Base-by-base conservation (phyloP, 2,113 vertebrate genomes). In the Passer domesticus region DNA sequence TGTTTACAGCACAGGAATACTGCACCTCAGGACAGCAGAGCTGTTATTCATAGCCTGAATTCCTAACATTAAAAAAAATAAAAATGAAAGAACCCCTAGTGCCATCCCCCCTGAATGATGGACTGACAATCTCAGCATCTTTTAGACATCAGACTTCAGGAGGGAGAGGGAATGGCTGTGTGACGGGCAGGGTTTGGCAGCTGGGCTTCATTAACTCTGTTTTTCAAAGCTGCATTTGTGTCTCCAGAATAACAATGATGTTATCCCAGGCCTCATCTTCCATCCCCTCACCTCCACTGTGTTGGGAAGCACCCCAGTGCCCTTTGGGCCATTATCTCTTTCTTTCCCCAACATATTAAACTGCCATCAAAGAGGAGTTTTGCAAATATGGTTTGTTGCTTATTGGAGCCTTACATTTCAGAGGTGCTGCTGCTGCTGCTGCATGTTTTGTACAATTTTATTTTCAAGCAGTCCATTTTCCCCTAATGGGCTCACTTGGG, bases 401-500 rank as follows among this genome's bases (percentile, higher is more conserved):
- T 84, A 2, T 30, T 62, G 69, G 44, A 90, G 69, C 64, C 33
- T 92, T 39, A 86, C 52, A 64, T 56, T 88, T 73, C 82, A 43
- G 75, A 73, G 37, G 33, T 68, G 12, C 6, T 64, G 15, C 6
- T 73, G 15, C 5, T 73, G 69, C 37, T 68, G 24, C 43, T 83
- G 88, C 69, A 47, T 73, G 49, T 87, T 89, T 77, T 39, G 47
- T n/a, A 7, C 37, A 28, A 4, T 66, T 44, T 69, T 76, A 24
- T 82, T 78, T 58, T 47, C 35, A n/a, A 62, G 85, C 22, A 50
- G 64, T n/a, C 58, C 15, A 7, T 91, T 81, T 74, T 67, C 60
- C 64, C 68, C 59, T 91, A 95, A 95, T 90, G 58, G 66, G 31
- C 62, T 96, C 96, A 47, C 82, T 46, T 73, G 86, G 92, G 58